Base-by-base conservation (phyloP, 2,113 vertebrate species). In the Trogon surrucura region DNA sequence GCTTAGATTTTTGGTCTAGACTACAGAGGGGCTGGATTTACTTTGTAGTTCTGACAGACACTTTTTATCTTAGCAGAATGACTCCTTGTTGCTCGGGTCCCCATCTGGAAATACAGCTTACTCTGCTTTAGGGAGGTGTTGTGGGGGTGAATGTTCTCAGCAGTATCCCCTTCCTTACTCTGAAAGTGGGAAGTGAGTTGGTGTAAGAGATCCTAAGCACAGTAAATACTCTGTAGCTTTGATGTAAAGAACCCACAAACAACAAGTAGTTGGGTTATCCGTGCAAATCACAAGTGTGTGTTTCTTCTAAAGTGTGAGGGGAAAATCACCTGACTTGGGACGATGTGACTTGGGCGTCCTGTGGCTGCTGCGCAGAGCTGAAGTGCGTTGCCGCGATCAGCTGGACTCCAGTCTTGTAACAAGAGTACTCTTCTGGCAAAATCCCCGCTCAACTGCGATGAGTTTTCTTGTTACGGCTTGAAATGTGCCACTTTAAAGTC, bases 271-370 rank as follows among this genome's bases (percentile, higher is more conserved):
- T 50, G 32, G 25, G 11, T 61, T 25, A 17, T 50, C 34, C 12
- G 1, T 3, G 13, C 20, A 3, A 1, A 30, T n/a, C 47, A 9
- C 5, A 92, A 34, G 4, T 1, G 16, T 56, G 12, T 11, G 0
- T 32, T 6, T 41, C 29, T 62, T 54, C 6, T 87, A 2, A 36
- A 65, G 30, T 0, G 1, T 9, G 18, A 89, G 22, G n/a, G 38
- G 22, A 45, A 38, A 41, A 8, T 47, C 3, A 2, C 60, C 29
- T 2, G 22, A 3, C 10, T 3, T 2, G 11, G n/a, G 51, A 5
- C 11, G 1, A 6, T 0, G 29, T 4, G n/a, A 30, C 13, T 41
- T 12, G 50, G 11, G 15, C 54, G 36, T 41, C 38, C 62, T 16
- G 34, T 0, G 1, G 54, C 19, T 32, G 3, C 36, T 51, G 50